Conservation (phyloP, 1,140 invertebrate genomes). For the Halesus radiatus region DNA sequence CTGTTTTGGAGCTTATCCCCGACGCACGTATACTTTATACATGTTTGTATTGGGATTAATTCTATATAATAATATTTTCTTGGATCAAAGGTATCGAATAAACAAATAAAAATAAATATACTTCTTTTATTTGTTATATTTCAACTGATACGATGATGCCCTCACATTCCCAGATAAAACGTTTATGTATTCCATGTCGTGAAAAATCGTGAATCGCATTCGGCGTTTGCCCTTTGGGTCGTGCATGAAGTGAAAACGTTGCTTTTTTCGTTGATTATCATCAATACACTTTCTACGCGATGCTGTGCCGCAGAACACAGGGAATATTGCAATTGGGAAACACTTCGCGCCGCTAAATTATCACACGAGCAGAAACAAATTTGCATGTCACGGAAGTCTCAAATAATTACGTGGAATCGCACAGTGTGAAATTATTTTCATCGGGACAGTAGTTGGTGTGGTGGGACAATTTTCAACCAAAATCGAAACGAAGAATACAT, state of each 20-base stretch:
- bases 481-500: too few relatives aligned
- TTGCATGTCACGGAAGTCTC: constrained; percentile 11
- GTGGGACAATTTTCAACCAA: too few relatives aligned
- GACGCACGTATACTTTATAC: too few relatives aligned
- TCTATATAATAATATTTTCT: too few relatives aligned
- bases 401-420: not conserved
- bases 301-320: not conserved
- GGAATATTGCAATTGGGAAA: constrained; percentile 16
- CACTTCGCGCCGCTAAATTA: constrained; percentile 1
- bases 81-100: too few relatives aligned
- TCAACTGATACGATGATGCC: too few relatives aligned
- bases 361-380: constrained; percentile 15
- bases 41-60: too few relatives aligned
- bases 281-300: constrained; percentile 23
- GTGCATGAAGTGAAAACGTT: constrained; percentile 17
- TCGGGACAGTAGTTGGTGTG: too few relatives aligned
- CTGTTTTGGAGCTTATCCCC: too few relatives aligned
- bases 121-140: too few relatives aligned
- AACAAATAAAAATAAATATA: too few relatives aligned
- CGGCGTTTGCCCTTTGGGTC: constrained; percentile 22
- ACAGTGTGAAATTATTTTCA: not conserved
- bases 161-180: too few relatives aligned
- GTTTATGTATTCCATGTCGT: not conserved
- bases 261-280: constrained; percentile 18
- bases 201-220: constrained; percentile 16